Evolutionary conservation across 2,888 invertebrate species (phyloP), one percentile per base, ranked within the genome.

Genomic region (Papilio demoleus): DNA sequence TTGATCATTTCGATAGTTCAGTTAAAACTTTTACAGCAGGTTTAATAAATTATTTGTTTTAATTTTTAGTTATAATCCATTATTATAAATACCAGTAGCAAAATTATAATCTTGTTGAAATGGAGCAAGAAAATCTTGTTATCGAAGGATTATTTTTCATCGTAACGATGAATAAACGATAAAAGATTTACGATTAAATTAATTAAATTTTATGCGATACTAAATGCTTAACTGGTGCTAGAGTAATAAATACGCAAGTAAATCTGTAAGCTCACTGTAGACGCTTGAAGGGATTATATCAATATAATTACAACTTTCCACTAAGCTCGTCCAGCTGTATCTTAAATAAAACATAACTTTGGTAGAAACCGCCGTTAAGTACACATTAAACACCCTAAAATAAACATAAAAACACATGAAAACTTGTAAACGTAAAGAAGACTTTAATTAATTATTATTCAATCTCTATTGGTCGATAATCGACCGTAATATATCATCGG

Each of bases 81-180:
- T 38, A 38, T 38, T 14, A 12, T 22, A 47, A n/a, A 22, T 50
- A 14, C 31, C 12, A 17, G 17, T 9, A 42, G 17, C 6, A 17
- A 53, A 2, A 31, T 2, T 3, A 17, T 11, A 8, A 11, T 56
- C 53, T 31, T 3, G 6, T 1, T 27, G 2, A 53, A 53, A 27
- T 9, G 31, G 2, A 31, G 31, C n/a, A 11, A 31, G 27, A 31
- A 31, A 56, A 53, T 53, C 31, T 0, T 9, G n/a, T 31, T 56
- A 31, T 56, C 17, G 9, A 56, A 17, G 9, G 4, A 24, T 56
- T 27, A 47, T n/a, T 47, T 47, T 12, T 22, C 47, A 22, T 1
- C 50, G n/a, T n/a, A n/a, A n/a, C n/a, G n/a, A 50, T 50, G 27
- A 27, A 53, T 31, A 31, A 53, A 53, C 31, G 53, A 53, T 56